These are phyloP conservation scores for Xylocampa areola DNA, from an alignment of 2,888 invertebrate genomes.

Conservation along the genomic window DNA sequence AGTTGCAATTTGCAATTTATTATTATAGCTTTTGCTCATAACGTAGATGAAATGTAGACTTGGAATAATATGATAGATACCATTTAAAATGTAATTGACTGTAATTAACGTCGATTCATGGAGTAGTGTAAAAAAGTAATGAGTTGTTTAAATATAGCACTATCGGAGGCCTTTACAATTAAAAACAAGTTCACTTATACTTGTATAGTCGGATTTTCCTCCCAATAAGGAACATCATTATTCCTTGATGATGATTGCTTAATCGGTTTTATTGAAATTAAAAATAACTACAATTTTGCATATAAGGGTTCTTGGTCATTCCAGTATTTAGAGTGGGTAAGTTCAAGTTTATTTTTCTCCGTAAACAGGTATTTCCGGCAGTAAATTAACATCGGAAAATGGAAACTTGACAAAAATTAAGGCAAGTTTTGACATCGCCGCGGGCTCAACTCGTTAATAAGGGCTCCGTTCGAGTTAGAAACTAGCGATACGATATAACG, in stretches of 20 bases:
- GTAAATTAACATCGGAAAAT: no score
- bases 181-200: slow-evolving; percentile 32
- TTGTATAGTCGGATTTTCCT: slow-evolving; percentile 34
- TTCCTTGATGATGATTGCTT: slow-evolving; percentile 17
- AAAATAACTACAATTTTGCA: no score
- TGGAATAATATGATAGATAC: slow-evolving; percentile 17
- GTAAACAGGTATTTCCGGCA: no score
- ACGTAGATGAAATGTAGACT: slow-evolving; percentile 26
- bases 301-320: slow-evolving; percentile 7
- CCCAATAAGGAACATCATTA: slow-evolving; percentile 33
- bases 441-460: no score
- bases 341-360: no score
- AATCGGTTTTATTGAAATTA: slow-evolving; percentile 20
- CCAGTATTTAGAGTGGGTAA: no score
- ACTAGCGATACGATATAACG: no score
- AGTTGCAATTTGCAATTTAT: slow-evolving; percentile 22
- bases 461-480: no score
- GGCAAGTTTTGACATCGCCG: no score
- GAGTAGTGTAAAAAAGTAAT: slow-evolving; percentile 45
- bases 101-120: slow-evolving; percentile 48
- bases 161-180: slow-evolving; percentile 45
- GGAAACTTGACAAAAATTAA: no score
- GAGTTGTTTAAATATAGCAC: slow-evolving; percentile 46
- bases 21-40: slow-evolving; percentile 7
- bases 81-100: slow-evolving; percentile 43